Percentiles rank a stretch among this genome's conserved stretches.
phyloP scores from a whole-genome alignment of 1,140 invertebrate genomes.

The Trachymyrmex cornetzi region DNA sequence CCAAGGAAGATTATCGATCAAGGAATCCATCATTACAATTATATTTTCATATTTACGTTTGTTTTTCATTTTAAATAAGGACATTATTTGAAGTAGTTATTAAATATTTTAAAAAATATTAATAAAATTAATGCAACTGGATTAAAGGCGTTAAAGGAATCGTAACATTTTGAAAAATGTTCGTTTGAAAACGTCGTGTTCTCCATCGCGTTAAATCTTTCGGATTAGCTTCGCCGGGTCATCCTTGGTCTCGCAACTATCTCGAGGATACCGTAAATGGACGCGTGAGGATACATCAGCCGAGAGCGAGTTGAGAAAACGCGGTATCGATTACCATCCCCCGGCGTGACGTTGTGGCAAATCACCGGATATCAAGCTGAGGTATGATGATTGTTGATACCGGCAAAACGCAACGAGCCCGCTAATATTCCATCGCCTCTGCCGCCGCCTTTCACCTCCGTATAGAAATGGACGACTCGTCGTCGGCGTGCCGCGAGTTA shows the following conservation, averaged over 20 bases:
- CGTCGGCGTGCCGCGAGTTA: slow-evolving; percentile 26
- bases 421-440: slow-evolving; percentile 79
- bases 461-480: slow-evolving; percentile 11
- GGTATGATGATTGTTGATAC: slow-evolving; percentile 85
- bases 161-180: not conserved
- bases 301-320: slow-evolving; percentile 68
- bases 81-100: not conserved
- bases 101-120: not conserved
- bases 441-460: slow-evolving; percentile 50
- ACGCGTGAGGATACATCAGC: slow-evolving; percentile 77
- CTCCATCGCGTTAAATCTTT: slow-evolving; percentile 7
- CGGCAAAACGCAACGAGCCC: slow-evolving; percentile 81
- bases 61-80: not conserved
- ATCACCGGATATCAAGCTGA: slow-evolving; percentile 85
- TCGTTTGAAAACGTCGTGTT: not conserved
- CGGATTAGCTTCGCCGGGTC: slow-evolving; percentile 10
- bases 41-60: not conserved
- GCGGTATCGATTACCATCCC: slow-evolving; percentile 82
- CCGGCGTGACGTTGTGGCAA: slow-evolving; percentile 78
- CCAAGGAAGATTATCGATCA: not conserved
- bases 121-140: not conserved
- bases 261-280: slow-evolving; percentile 69
- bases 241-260: slow-evolving; percentile 30
- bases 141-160: not conserved
- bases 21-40: not conserved